Evolutionary conservation across 1,140 invertebrate genomes (phyloP), one percentile per base, ranked within the genome.

Genomic region (Macrobrachium rosenbergii): DNA sequence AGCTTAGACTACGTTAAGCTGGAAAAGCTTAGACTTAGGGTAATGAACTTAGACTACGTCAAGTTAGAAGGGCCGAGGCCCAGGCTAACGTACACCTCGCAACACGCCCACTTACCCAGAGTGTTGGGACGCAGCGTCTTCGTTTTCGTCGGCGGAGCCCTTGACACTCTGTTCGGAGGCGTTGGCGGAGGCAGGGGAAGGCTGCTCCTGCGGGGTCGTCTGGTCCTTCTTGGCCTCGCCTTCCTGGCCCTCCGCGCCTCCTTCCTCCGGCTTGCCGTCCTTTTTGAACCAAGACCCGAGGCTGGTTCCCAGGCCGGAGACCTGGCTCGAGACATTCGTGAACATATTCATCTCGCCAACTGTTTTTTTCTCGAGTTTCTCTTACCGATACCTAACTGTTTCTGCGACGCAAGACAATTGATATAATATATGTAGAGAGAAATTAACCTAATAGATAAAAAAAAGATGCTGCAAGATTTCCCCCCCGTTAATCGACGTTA

Each of bases 281-380:
- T 82, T 82, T 76, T 83, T 88, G 81, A 82, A 88, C 87, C 81
- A 82, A 6, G 80, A 88, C 23, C 81, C 81, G 17, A 88, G 83
- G 62, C 83, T 85, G 60, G 83, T 59, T 12, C 83, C 83, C 76
- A 85, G 45, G 17, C 81, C 81, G 2, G 79, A 88, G 1, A 83
- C 80, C 21, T 88, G 81, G 60, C 43, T 88, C 12, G 81, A 88
- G 37, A 88, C 59, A 79, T 88, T 82, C 45, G 62, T 88, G 52
- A 82, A 88, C 79, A 88, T 81, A 67, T 83, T 88, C 67, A 81
- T 87, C 17, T 62, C 59, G n/a, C n/a, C n/a, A n/a, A n/a, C n/a
- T n/a, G n/a, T n/a, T n/a, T n/a, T n/a, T n/a, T n/a, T n/a, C n/a
- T n/a, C n/a, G n/a, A n/a, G 52, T 52, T 52, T 52, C 52, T 52